Evolutionary conservation across 2,888 invertebrate species (phyloP), one percentile per base, ranked within the genome.

Genomic region (Notocelia uddmanniana): DNA sequence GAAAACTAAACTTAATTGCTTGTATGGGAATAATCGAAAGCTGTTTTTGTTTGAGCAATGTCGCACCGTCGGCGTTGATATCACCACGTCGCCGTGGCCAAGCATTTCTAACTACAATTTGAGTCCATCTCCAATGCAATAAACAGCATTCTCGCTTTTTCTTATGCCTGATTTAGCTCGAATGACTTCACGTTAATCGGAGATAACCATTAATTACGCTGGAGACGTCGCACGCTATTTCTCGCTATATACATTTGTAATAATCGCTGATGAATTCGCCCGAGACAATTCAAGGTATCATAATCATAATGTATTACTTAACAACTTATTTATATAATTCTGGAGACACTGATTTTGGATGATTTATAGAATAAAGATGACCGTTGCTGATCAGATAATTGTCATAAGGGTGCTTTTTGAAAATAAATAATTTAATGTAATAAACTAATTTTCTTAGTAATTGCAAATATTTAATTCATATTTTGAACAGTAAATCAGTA

Each of bases 61-160:
- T 81, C 82, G 82, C 89, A 86, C 88, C 81, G 80, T 72, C 76
- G 81, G 89, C 83, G 89, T 85, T 80, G 82, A 80, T 80, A 78
- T 80, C 81, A 81, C 78, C 85, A 85, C 86, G 78, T 77, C 73
- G 76, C 37, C 45, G 45, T 67, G 52, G 26, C 52, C 19, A 50
- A 54, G 71, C 60, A 60, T 71, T 54, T 48, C 31, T 67, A 55
- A 67, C 31, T 54, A 60, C 59, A 59, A 34, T 63, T 69, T 58
- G 37, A 64, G 57, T 15, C 50, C 57, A 64, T 64, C 34, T 8
- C 45, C 54, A 57, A 21, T 57, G 31, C 59, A 66, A 55, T 60
- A 67, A 67, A 45, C 52, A 37, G 63, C 63, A 54, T 67, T 67
- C 66, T 31, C 37, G 8, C 19, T 67, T 71, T 59, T 66, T 67